Base-by-base conservation (phyloP, 2,113 vertebrate genomes). In the Cryptomyrus ogoouensis region DNA sequence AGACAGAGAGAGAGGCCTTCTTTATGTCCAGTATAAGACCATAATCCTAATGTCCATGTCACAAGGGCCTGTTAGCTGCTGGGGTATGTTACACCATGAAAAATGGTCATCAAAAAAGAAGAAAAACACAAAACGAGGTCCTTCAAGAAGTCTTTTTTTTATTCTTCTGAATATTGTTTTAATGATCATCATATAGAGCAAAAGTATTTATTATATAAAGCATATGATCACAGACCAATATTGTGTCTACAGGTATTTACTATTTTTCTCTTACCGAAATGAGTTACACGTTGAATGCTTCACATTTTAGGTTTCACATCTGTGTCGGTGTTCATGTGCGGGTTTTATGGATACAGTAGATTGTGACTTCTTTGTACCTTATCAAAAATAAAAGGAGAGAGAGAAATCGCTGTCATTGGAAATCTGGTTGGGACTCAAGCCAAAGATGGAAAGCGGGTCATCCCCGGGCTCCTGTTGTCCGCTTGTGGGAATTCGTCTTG, bases 181-280 rank as follows among this genome's bases (percentile, higher is more conserved):
- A 84, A 44, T 47, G 83, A 46, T n/a, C 83, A 84, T 84, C 83
- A 84, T 84, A 46, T 46, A 46, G 24, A 47, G 44, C 19, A 47
- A 84, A 84, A 47, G 83, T 84, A 84, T 84, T 84, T 84, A 83
- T 84, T 84, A 84, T 84, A 84, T 84, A 84, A 84, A 84, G 83
- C 83, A 84, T 84, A 46, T 84, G 39, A 84, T 84, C 83, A 84
- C 83, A 84, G 83, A 84, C 83, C 83, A 84, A 84, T 84, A 84
- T 84, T 84, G 83, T 47, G 83, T 84, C 83, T 84, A 84, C 83
- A 84, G 39, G 19, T 46, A 84, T 84, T 84, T 84, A 44, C 83
- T 84, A 24, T 84, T 47, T 84, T 12, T 47, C 44, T 84, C 44
- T 21, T n/a, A 80, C 35, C 35, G 35, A 80, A 80, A 80, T 84